phyloP scores from a whole-genome alignment of 1,140 invertebrate species.

The Platyscapa corneri region DNA sequence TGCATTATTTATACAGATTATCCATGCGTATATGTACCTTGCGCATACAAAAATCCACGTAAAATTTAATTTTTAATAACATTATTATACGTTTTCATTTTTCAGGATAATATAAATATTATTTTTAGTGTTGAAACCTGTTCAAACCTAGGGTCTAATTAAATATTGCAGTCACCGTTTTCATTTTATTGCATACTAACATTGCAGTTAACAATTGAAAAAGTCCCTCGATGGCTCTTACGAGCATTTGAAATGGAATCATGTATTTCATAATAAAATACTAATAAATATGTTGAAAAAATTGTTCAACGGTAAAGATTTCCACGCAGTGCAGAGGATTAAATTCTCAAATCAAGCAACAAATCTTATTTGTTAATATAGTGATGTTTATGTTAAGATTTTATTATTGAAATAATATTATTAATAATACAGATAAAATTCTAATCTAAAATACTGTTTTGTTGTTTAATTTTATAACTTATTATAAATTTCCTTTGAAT shows the following conservation, averaged over 20 bases:
- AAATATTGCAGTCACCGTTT: neutral
- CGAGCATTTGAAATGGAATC: neutral
- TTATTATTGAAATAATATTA: no score
- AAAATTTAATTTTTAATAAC: neutral
- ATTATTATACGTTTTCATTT: neutral
- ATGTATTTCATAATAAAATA: neutral
- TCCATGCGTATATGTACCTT: neutral
- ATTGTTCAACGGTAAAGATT: no score
- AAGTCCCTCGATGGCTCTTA: neutral
- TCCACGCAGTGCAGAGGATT: no score
- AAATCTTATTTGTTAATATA: no score
- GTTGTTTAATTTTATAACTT: no score
- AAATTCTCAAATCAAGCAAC: no score
- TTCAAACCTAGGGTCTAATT: neutral
- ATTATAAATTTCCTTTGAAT: no score
- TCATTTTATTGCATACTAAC: neutral
- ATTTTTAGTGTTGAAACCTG: neutral
- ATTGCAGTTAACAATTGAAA: neutral
- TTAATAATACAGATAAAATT: no score
- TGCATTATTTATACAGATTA: neutral
- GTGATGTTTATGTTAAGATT: no score
- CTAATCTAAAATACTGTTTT: no score
- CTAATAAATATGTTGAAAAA: no score
- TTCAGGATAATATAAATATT: neutral
- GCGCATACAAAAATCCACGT: neutral